These are phyloP conservation scores for Sepiola atlantica DNA, from an alignment of 2,888 invertebrate genomes.

Conservation along the genomic window DNA sequence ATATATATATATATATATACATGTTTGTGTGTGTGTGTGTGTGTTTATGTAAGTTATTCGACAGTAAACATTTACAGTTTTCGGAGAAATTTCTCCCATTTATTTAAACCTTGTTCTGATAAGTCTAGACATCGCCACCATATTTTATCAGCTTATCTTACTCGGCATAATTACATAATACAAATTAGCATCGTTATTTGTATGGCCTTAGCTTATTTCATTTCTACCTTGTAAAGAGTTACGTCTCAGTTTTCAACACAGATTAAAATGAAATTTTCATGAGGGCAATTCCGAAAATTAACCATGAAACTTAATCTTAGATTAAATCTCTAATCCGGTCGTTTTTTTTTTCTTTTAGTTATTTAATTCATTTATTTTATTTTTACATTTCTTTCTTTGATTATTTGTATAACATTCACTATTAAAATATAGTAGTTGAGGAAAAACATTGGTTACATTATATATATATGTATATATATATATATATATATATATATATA, in stretches of 20 bases:
- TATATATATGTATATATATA: too few species aligned
- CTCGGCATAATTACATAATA: background rate
- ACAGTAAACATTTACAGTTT: background rate
- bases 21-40: too few species aligned
- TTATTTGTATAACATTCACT: too few species aligned
- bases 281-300: background rate
- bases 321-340: background rate
- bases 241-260: background rate
- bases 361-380: too few species aligned
- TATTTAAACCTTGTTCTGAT: background rate
- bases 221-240: background rate
- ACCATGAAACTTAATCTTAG: background rate
- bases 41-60: too few species aligned
- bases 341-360: too few species aligned
- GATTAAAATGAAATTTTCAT: background rate
- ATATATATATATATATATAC: too few species aligned
- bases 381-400: too few species aligned
- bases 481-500: too few species aligned
- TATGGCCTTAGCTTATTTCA: background rate
- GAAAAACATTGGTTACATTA: too few species aligned
- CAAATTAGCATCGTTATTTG: background rate
- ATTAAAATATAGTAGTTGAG: too few species aligned
- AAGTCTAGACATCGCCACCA: background rate
- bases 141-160: background rate
- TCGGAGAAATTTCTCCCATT: background rate